Evolutionary conservation across 2,888 invertebrate genomes (phyloP), one percentile per base, ranked within the genome.

Genomic region (Orchestes rusci): DNA sequence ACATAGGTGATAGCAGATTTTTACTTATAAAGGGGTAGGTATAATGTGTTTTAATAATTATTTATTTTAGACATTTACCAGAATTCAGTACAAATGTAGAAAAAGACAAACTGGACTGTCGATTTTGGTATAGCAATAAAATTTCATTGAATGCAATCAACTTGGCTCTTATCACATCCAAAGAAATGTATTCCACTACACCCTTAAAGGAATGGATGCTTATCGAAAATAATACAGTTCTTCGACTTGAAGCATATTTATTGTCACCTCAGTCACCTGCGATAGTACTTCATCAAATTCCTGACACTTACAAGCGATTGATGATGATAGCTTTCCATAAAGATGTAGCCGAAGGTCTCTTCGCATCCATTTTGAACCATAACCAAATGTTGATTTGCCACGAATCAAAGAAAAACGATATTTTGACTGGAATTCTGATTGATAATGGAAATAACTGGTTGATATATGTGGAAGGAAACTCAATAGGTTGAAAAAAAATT

Each of bases 341-440:
- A 30, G 28, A 47, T 2, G 31, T 51, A 2, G 57, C 58, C 1
- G 43, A 36, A 16, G 16, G 36, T 0, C 28, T 53, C 5, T 47
- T 54, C 13, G 45, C 44, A 3, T 40, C 45, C 1, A 53, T 59
- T 16, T 5, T 51, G 10, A 32, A 16, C 12, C 54, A 59, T 35
- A 60, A 61, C 42, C 32, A 53, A 7, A 27, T 4, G 8, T 18
- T 53, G 10, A 8, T 50, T 8, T 42, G 44, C 2, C 17, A 37
- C 20, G 39, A 16, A 7, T 17, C 27, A 10, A 38, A 39, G 8
- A 42, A 35, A 17, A 40, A 45, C 8, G 56, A 59, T 36, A 28
- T 59, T 2, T 28, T 61, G 10, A 59, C 59, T 12, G 62, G 62
- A 4, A 60, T 61, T 42, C 10, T 56, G 7, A 42, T 62, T 1